Evolutionary conservation across 53 echinoderm and acorn worm genomes (phyloP), one percentile per base, ranked within the genome.

Genomic region (Antedon mediterranea): DNA sequence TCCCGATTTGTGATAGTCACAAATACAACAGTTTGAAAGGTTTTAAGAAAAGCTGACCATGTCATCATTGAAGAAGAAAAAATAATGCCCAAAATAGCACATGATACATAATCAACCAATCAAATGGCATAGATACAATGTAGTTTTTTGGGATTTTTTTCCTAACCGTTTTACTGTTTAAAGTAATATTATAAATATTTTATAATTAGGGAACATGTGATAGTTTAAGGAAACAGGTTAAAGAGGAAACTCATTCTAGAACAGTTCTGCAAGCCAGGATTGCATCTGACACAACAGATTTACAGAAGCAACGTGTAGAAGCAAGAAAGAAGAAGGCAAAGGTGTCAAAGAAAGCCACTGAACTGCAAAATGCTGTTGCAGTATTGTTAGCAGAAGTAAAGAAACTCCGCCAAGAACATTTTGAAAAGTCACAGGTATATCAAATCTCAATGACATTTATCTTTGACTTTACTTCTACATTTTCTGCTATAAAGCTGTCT

Each of bases 181-280:
- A 37, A 37, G 11, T 37, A 37, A 37, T 11, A 37, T 6, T 37
- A 6, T 37, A 37, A 6, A 37, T 37, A 37, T 6, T 37, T 11
- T 37, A 34, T 20, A 14, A n/a, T 31, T 71, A 98, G 98, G 83
- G 82, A 23, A 91, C 88, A 20, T 81, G 83, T 0, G 98, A 98
- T 76, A 89, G 88, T 15, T 82, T 98, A 30, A 80, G 76, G 78
- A 92, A 98, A 70, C 98, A 92, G 74, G 83, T 92, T 15, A 86
- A 90, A 43, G 98, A 98, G 28, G 98, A 98, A 76, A 89, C 89
- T 28, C 98, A 98, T 78, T 79, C 85, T 75, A 72, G 98, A 79
- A 98, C 98, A 0, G 89, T 98, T 43, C 85, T 98, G 0, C 98
- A 98, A 43, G 98, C 98, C n/a, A 88, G 98, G 11, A 93, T 98